Evolutionary conservation across 2,797 vertebrate species (phyloP).

Genomic region (Limosa lapponica): DNA sequence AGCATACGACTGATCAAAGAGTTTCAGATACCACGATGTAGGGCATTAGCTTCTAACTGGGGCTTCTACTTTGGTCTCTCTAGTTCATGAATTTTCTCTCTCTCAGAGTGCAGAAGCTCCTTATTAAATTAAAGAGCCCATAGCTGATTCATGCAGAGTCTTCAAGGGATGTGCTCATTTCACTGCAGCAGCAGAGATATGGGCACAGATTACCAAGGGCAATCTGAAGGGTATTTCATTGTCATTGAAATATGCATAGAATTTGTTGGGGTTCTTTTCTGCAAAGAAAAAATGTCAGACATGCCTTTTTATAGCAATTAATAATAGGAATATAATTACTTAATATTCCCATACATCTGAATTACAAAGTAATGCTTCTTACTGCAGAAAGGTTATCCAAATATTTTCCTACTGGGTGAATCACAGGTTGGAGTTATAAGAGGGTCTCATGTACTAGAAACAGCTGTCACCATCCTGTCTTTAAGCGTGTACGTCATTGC

Average conservation of each 20-base stretch:
- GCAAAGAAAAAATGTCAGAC: background rate
- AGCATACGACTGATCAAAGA: background rate
- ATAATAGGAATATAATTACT: constrained; percentile 15
- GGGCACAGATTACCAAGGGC: background rate
- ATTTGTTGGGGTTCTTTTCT: background rate
- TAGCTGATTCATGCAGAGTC: background rate
- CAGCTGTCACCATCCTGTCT: background rate
- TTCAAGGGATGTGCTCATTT: background rate
- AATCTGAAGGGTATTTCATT: background rate
- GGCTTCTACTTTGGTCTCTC: background rate
- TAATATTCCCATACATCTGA: background rate
- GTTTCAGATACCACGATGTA: background rate
- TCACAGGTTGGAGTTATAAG: constrained; percentile 3
- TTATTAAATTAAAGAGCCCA: background rate
- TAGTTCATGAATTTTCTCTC: background rate
- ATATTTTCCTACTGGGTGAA: constrained; percentile 7
- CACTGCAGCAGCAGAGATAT: fast-evolving
- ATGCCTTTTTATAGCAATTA: background rate
- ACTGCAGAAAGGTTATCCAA: constrained; percentile 13
- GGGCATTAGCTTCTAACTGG: background rate
- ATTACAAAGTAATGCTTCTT: background rate
- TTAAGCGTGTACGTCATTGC: background rate
- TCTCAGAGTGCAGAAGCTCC: background rate
- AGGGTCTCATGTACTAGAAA: background rate
- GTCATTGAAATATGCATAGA: background rate